Evolutionary conservation across 23 tunicate genomes (phyloP).

Genomic region (Clavelina lepadiformis): DNA sequence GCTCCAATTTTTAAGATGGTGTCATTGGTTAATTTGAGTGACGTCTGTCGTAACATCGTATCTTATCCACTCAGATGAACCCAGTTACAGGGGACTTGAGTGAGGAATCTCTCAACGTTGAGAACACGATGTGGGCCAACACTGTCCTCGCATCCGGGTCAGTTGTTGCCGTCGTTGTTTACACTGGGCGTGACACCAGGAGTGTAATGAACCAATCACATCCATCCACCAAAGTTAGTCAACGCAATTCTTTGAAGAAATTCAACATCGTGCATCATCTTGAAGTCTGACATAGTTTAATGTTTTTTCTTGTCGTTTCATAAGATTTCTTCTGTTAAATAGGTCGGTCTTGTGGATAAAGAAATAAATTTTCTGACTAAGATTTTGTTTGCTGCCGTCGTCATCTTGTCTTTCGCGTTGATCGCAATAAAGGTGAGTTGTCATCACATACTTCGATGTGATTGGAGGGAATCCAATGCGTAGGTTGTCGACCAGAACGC

Average conservation of each 20-base stretch:
- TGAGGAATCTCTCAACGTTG: conserved; percentile 74
- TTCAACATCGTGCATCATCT: neutral
- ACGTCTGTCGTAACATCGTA: too few relatives aligned
- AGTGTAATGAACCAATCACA: conserved; percentile 84
- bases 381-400: conserved; percentile 68
- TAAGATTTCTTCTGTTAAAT: conserved; percentile 5
- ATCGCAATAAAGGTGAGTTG: conserved; percentile 69
- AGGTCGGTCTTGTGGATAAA: conserved; percentile 82
- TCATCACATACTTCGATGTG: too few relatives aligned
- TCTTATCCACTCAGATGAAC: neutral
- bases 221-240: conserved; percentile 62
- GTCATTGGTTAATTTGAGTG: neutral
- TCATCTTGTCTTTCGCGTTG: conserved; percentile 68
- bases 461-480: too few relatives aligned
- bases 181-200: conserved; percentile 82
- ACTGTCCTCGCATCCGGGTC: conserved; percentile 85
- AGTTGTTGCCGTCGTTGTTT: conserved; percentile 61
- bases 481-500: too few relatives aligned
- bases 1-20: neutral
- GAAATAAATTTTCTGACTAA: conserved; percentile 82
- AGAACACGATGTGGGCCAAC: conserved; percentile 82
- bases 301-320: neutral
- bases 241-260: too few relatives aligned
- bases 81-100: too few relatives aligned
- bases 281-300: neutral